Evolutionary conservation across 2,888 invertebrate species (phyloP), one percentile per base, ranked within the genome.

Genomic region (Campopleginae sp.): DNA sequence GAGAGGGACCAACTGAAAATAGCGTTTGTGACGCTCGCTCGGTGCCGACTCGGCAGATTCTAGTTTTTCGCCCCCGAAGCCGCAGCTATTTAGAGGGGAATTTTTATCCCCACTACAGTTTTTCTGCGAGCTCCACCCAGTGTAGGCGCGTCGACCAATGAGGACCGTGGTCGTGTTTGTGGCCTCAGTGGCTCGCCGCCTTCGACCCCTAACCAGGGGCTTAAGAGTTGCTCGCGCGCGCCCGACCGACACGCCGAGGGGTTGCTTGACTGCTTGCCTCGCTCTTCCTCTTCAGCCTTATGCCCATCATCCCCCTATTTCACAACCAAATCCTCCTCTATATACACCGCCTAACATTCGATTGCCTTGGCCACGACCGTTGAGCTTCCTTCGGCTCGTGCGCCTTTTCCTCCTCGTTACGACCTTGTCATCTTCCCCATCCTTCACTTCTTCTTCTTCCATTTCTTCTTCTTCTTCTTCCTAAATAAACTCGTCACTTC

Each of bases 181-280:
- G 93, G 93, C 93, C 93, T 92, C 92, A 91, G 93, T 89, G 93
- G 93, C 93, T 92, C 92, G 93, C 93, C 93, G 93, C 93, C 93
- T 93, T 93, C 93, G 89, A 90, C 92, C 92, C 86, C 87, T 87
- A 89, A 89, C 89, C 88, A 86, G 75, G 75, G 82, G 89, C 88
- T 89, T 87, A 87, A 87, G 88, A 87, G 87, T 86, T 87, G 86
- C 82, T 76, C 76, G 63, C 86, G 86, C 84, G 87, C 82, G 82
- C 80, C 79, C 82, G 81, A 82, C 82, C 86, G 79, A 86, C 81
- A 61, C 80, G 74, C 79, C 83, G 81, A 82, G 86, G 84, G 86
- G 80, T 80, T 86, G 86, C 88, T 87, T 89, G 87, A 88, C 90
- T 90, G 87, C 92, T 94, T 94, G 94, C 93, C 91, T 94, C 92